Evolutionary conservation across 1,140 invertebrate genomes (phyloP).

Genomic region (Diuraphis noxia): DNA sequence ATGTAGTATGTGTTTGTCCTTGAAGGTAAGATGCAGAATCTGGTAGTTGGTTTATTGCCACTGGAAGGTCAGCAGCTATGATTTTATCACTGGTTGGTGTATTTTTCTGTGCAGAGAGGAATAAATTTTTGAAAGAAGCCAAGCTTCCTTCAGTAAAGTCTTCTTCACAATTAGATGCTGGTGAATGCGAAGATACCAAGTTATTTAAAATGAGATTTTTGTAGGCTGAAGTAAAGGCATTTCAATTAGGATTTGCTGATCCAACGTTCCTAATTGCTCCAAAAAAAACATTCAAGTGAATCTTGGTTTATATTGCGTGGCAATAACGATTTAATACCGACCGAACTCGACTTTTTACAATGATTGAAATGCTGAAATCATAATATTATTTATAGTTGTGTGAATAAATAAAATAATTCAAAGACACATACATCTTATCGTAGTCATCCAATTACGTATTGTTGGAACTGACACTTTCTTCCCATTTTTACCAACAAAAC

Average conservation of each 20-base stretch:
- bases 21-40: not conserved
- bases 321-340: not conserved
- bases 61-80: not conserved
- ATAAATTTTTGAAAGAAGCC: conserved; percentile 34
- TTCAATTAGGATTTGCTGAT: conserved; percentile 21
- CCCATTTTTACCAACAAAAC: conserved; percentile 8
- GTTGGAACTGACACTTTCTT: conserved; percentile 17
- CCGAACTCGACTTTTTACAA: not conserved
- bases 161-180: too few species aligned
- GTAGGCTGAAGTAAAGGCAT: not conserved
- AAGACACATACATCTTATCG: not conserved
- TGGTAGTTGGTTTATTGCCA: not conserved
- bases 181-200: conserved; percentile 9
- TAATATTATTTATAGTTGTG: not conserved
- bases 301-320: conserved; percentile 10
- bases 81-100: not conserved
- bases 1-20: not conserved
- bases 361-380: conserved; percentile 24
- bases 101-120: not conserved
- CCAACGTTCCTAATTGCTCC: conserved; percentile 3
- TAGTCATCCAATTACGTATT: conserved; percentile 30
- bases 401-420: not conserved
- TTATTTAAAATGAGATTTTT: not conserved
- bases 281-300: conserved; percentile 32
- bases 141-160: too few species aligned